These are phyloP conservation scores for Acanthopagrus latus DNA, from an alignment of 2,797 vertebrate species.

Conservation along the genomic window DNA sequence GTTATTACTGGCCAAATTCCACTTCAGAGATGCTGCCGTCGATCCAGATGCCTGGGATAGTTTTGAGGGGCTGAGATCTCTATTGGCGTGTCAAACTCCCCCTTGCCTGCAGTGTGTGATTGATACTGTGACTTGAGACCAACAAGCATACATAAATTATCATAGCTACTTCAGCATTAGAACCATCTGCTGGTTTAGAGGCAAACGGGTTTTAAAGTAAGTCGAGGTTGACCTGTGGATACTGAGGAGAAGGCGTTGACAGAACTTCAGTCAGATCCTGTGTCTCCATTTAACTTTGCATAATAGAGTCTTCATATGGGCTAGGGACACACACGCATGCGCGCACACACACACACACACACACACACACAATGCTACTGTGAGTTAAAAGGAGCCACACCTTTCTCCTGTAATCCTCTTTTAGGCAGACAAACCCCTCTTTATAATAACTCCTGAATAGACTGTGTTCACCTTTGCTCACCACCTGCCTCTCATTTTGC, in stretches of 20 bases:
- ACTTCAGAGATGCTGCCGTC: slow-evolving; percentile 53
- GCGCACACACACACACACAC: slow-evolving; percentile 30
- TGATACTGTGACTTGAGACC: slow-evolving; percentile 50
- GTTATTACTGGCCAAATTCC: slow-evolving; percentile 65
- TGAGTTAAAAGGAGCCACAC: slow-evolving; percentile 76
- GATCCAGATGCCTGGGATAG: slow-evolving; percentile 68
- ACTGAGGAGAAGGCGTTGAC: slow-evolving; percentile 36
- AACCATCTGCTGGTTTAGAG: slow-evolving; percentile 33
- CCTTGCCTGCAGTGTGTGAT: slow-evolving; percentile 34
- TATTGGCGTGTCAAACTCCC: slow-evolving; percentile 31
- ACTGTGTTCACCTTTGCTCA: slow-evolving; percentile 68
- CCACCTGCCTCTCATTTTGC: slow-evolving; percentile 65
- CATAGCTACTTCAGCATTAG: slow-evolving; percentile 3
- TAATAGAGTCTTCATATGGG: slow-evolving; percentile 46
- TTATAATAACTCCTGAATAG: slow-evolving; percentile 74
- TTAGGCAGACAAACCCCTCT: slow-evolving; percentile 73
- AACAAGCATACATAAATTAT: slow-evolving; percentile 50
- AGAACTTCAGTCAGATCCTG: slow-evolving; percentile 38
- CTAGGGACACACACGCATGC: slow-evolving; percentile 10
- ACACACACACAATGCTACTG: slow-evolving; percentile 51
- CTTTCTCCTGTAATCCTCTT: slow-evolving; percentile 76
- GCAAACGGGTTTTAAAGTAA: background rate
- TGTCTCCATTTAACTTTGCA: slow-evolving; percentile 50
- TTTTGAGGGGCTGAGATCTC: slow-evolving; percentile 64
- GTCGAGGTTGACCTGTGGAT: slow-evolving; percentile 19